Conservation (phyloP, 2,888 invertebrate genomes). For the Drepana falcataria region DNA sequence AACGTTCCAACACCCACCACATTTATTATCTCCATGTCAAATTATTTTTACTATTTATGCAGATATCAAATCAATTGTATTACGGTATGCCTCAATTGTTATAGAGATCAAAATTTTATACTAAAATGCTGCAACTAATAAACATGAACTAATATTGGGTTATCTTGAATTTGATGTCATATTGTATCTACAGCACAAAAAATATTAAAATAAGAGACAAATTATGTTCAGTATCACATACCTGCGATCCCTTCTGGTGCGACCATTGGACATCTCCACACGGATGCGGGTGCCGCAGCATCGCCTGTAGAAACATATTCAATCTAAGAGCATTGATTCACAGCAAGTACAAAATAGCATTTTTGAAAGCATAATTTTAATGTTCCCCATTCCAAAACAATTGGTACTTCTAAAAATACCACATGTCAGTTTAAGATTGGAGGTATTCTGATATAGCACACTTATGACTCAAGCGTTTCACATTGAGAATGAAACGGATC, state of each 20-base stretch:
- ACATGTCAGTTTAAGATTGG: constrained; percentile 62
- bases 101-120: neutral
- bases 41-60: constrained; percentile 21
- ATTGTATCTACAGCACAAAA: constrained; percentile 1
- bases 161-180: constrained; percentile 7
- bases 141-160: no score
- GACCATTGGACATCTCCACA: constrained; percentile 95
- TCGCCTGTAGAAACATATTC: constrained; percentile 75
- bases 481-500: constrained; percentile 71
- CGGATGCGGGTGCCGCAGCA: constrained; percentile 93
- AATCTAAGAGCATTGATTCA: neutral
- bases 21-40: constrained; percentile 62
- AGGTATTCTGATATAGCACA: constrained; percentile 70
- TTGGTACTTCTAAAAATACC: constrained; percentile 29
- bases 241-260: constrained; percentile 85
- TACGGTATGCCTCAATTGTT: neutral
- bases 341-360: neutral
- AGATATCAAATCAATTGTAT: neutral
- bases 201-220: constrained; percentile 8
- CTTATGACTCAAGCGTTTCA: constrained; percentile 78
- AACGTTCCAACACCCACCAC: constrained; percentile 80
- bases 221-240: constrained; percentile 34
- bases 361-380: constrained; percentile 9
- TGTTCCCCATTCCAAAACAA: constrained; percentile 71
- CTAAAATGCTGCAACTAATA: no score